Percentiles rank a stretch among this genome's conserved stretches.
phyloP scores from a whole-genome alignment of 2,797 vertebrate genomes.

The Peromyscus eremicus region DNA sequence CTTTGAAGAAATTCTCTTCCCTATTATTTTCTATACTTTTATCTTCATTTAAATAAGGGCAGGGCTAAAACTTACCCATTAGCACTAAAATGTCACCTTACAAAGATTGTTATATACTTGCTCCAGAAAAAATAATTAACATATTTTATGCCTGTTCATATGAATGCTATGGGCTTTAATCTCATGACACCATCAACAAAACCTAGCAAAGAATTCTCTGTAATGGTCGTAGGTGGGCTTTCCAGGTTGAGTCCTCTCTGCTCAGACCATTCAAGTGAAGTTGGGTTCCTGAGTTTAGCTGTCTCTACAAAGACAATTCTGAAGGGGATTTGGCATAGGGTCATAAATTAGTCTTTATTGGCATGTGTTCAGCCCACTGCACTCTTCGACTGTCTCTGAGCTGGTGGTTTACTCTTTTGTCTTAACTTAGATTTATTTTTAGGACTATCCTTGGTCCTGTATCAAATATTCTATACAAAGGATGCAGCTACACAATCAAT shows the following conservation, averaged over 20 bases:
- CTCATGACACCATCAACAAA: not conserved
- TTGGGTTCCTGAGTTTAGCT: constrained; percentile 35
- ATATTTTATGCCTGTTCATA: not conserved
- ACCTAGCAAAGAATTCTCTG: not conserved
- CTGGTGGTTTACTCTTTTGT: constrained; percentile 44
- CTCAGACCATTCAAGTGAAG: not conserved
- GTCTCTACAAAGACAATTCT: not conserved
- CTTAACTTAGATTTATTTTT: constrained; percentile 61
- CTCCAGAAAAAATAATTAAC: not conserved
- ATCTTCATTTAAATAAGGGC: constrained; percentile 13
- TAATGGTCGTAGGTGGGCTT: not conserved
- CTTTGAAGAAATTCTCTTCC: constrained; percentile 31
- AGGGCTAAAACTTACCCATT: not conserved
- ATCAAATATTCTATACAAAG: constrained; percentile 46
- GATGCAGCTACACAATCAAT: not conserved
- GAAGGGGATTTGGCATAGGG: not conserved
- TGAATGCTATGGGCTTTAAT: constrained; percentile 24
- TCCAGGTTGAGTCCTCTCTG: constrained; percentile 17
- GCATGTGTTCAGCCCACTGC: not conserved
- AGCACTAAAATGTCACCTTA: constrained; percentile 25
- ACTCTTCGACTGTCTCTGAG: constrained; percentile 37
- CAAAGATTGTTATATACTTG: not conserved
- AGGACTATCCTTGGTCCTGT: constrained; percentile 14
- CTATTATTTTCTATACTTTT: not conserved
- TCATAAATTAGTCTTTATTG: not conserved